Conservation (phyloP, 2,888 invertebrate genomes). For the Folsomia manolachei region DNA sequence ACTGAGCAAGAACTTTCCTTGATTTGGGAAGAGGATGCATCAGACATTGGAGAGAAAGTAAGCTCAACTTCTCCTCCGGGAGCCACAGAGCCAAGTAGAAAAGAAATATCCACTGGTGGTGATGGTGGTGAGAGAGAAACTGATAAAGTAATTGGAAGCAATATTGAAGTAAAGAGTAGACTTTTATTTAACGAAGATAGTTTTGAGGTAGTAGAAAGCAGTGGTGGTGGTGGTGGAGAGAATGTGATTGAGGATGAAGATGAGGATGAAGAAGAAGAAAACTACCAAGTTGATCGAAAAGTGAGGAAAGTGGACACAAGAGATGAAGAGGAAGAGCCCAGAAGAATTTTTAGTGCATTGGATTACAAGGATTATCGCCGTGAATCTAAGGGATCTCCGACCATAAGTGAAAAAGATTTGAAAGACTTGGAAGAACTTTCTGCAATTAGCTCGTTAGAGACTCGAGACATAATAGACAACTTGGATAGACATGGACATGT, state of each 20-base stretch:
- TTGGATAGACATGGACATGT: constrained; percentile 33
- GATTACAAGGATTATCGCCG: constrained; percentile 70
- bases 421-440: constrained; percentile 74
- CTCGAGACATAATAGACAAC: constrained; percentile 41
- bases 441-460: constrained; percentile 69
- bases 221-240: not conserved
- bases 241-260: not conserved
- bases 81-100: constrained; percentile 54
- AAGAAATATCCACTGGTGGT: constrained; percentile 15
- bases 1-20: constrained; percentile 69
- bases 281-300: constrained; percentile 18
- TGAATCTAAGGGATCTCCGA: constrained; percentile 64
- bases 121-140: constrained; percentile 10
- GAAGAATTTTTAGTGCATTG: constrained; percentile 65
- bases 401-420: constrained; percentile 73
- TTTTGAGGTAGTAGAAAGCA: constrained; percentile 12
- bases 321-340: constrained; percentile 9
- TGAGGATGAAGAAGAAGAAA: constrained; percentile 1
- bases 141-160: not conserved
- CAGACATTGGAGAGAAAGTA: constrained; percentile 58
- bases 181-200: constrained; percentile 20
- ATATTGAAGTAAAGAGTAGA: constrained; percentile 10
- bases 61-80: constrained; percentile 50
- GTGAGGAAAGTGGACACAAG: constrained; percentile 17
- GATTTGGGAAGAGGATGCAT: constrained; percentile 74